phyloP scores from a whole-genome alignment of 2,888 invertebrate species.

The Trileptium ribeirensis region DNA sequence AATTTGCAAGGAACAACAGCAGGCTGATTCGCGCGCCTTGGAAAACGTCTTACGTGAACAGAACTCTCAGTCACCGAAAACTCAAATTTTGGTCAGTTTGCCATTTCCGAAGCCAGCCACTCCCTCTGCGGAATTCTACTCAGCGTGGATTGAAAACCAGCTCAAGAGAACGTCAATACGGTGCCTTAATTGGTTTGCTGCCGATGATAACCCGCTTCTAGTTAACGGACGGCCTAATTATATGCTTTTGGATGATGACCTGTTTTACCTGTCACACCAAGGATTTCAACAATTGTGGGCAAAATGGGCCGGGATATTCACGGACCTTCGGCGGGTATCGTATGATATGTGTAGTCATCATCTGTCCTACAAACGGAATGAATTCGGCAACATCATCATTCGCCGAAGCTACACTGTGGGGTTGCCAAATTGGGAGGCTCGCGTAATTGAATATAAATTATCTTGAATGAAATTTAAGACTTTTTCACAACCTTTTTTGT shows the following conservation, averaged over 20 bases:
- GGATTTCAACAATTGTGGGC: not conserved
- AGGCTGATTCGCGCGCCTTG: not conserved
- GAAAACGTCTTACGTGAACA: too few relatives aligned
- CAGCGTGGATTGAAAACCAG: not conserved
- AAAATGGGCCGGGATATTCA: not conserved
- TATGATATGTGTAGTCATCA: not conserved
- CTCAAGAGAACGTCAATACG: not conserved
- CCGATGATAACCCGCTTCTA: not conserved
- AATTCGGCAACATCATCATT: not conserved
- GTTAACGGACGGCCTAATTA: not conserved
- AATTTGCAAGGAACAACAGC: not conserved
- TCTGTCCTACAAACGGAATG: not conserved
- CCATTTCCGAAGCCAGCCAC: not conserved
- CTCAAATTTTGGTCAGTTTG: too few relatives aligned
- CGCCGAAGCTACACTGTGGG: not conserved
- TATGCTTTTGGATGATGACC: not conserved
- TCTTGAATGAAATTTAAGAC: too few relatives aligned
- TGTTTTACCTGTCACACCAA: not conserved
- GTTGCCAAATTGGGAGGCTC: not conserved
- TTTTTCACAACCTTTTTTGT: too few relatives aligned
- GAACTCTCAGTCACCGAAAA: too few relatives aligned
- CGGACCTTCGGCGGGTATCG: not conserved
- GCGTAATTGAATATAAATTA: too few relatives aligned
- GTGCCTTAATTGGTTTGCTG: not conserved
- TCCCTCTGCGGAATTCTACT: not conserved